Evolutionary conservation across 2,888 invertebrate species (phyloP), one percentile per base, ranked within the genome.

Genomic region (Diadegma fenestrale): DNA sequence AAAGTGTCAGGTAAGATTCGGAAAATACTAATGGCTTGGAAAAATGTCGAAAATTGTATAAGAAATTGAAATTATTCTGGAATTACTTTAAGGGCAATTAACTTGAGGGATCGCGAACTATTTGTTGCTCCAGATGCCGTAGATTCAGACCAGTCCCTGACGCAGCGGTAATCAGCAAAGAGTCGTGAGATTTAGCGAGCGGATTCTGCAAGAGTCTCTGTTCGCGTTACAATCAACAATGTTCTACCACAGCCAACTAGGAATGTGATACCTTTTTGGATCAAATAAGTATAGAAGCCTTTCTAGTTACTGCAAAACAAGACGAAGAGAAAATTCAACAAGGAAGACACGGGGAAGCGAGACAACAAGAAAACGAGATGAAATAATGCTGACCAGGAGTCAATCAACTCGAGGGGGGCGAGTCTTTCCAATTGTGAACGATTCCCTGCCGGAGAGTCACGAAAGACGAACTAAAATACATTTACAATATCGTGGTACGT

Each of bases 121-220:
- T 48, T 54, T 17, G 8, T 85, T 87, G 83, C 91, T 91, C 10
- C 88, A 94, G 93, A 89, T 94, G 93, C 87, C 93, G 93, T 86
- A 91, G 94, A 91, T 94, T 92, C 90, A 91, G 92, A 89, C 94
- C 93, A 87, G 92, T 94, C 89, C 92, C 93, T 79, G 93, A 93
- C 80, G 89, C 91, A 87, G 91, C 93, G 82, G 90, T 93, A 90
- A 89, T 91, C 86, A 92, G 91, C 90, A 90, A 91, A 89, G 93
- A 93, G 86, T 93, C 93, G 93, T 93, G 94, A 94, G 93, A 89
- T 85, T 92, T 89, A 90, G 87, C 88, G 80, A 85, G 87, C 54
- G 86, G 88, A 88, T 89, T 88, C 81, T 86, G 81, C 87, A 86
- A 88, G 90, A 90, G 88, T 90, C 85, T 90, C 90, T 88, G 87